Percentiles rank a stretch among this genome's conserved stretches.
Conservation (phyloP, 1,140 invertebrate genomes). For the Leguminivora glycinivorella region DNA sequence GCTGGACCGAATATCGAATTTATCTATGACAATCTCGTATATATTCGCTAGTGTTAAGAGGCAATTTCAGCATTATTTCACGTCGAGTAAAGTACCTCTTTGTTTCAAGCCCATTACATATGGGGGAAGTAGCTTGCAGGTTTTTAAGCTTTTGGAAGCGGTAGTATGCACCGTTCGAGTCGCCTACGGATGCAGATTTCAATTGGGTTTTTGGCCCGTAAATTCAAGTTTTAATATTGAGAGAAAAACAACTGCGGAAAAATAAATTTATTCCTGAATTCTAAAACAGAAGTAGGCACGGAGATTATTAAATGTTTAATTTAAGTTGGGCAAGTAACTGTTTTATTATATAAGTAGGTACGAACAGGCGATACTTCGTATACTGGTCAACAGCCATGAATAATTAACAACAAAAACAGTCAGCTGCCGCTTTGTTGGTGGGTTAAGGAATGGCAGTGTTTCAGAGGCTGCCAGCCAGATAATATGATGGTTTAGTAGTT, state of each 20-base stretch:
- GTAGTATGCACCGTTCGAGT: background rate
- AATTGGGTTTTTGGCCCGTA: background rate
- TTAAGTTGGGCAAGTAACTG: no score
- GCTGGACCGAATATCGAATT: background rate
- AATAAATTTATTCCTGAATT: background rate
- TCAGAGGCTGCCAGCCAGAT: no score
- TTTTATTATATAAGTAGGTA: no score
- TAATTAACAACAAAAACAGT: no score
- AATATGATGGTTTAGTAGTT: no score
- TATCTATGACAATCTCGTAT: background rate
- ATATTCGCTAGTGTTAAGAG: background rate
- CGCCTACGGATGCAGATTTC: background rate
- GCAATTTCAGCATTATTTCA: background rate
- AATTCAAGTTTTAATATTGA: background rate
- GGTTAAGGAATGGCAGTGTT: no score
- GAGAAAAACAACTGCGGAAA: background rate
- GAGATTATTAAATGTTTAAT: background rate
- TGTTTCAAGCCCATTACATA: background rate
- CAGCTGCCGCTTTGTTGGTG: no score
- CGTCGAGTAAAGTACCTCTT: background rate
- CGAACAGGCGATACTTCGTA: no score
- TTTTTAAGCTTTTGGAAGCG: background rate
- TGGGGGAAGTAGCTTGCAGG: background rate
- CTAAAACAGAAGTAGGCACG: background rate
- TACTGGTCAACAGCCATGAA: no score